Evolutionary conservation across 2,797 vertebrate genomes (phyloP), one percentile per base, ranked within the genome.

Genomic region (Hydrocynus forskahlii): DNA sequence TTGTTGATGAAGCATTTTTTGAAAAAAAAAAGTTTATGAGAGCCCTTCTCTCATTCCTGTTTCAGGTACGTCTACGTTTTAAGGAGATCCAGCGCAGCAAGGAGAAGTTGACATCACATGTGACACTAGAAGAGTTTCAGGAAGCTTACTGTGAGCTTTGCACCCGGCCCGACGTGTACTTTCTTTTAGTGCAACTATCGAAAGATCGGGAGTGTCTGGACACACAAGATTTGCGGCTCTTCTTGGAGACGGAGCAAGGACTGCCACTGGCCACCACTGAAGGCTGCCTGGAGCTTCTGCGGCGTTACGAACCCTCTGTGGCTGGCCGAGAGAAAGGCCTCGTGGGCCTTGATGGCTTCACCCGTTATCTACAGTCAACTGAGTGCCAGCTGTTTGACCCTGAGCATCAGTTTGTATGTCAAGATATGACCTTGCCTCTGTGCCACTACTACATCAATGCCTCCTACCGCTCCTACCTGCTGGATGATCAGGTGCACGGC

Each of bases 81-180:
- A 99, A 98, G 87, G 98, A 99, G 91, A 97, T 99, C 85, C 97
- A 99, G 90, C 96, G 96, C 50, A 97, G 95, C 88, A 99, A 99
- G 86, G 98, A 98, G 92, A 99, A 99, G 89, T 92, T 99, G 84
- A 99, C 97, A 5, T 98, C 97, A 2, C 95, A 97, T 4, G 97
- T 99, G 83, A 99, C 96, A 0, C 91, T 95, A 16, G 97, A 99
- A 87, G 98, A 99, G 88, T 99, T 99, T 86, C 96, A 96, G 79
- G 97, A 99, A 91, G 97, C 96, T 0, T 99, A 92, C 89, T 95
- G 96, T 8, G 97, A 99, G 89, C 96, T 99, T 35, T 99, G 98
- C 89, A 99, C 98, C 0, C 93, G 97, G 45, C 96, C 97, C 0
- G 97, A 99, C 74, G 97, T 99, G 48, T 99, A 98, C 92, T 99